Percentiles rank a stretch among this genome's conserved stretches.
phyloP scores from a whole-genome alignment of 2,113 vertebrate species.

The Poicephalus meyeri region DNA sequence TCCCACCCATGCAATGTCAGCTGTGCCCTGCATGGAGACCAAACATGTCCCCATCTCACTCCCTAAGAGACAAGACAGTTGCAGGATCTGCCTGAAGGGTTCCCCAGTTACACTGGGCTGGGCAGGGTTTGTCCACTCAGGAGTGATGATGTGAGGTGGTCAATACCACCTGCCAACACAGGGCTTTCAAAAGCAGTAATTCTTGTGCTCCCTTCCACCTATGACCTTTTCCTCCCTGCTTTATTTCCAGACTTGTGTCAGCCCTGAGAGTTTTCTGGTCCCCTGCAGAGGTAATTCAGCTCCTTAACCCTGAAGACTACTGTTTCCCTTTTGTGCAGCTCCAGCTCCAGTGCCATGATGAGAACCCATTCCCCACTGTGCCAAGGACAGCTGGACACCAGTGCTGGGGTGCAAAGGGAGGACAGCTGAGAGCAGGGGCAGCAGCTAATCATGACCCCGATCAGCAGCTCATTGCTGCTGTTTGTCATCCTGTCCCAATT shows the following conservation, averaged over 20 bases:
- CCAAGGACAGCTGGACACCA: neutral
- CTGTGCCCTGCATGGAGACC: neutral
- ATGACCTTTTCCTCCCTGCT: neutral
- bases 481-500: neutral
- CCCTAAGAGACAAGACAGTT: neutral
- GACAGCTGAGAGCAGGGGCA: neutral
- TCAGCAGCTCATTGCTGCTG: neutral
- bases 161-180: fast-evolving
- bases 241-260: neutral
- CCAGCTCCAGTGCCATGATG: neutral
- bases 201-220: neutral
- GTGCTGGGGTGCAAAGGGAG: neutral
- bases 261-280: neutral
- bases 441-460: fast-evolving
- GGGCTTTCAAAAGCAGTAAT: neutral
- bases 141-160: neutral
- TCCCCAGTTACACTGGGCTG: neutral
- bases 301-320: neutral
- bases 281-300: neutral
- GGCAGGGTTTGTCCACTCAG: neutral
- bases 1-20: fast-evolving
- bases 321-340: neutral
- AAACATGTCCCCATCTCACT: neutral
- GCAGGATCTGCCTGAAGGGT: neutral
- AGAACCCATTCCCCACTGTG: fast-evolving